Conservation (phyloP, 2,113 vertebrate genomes). For the Elephantulus edwardii region DNA sequence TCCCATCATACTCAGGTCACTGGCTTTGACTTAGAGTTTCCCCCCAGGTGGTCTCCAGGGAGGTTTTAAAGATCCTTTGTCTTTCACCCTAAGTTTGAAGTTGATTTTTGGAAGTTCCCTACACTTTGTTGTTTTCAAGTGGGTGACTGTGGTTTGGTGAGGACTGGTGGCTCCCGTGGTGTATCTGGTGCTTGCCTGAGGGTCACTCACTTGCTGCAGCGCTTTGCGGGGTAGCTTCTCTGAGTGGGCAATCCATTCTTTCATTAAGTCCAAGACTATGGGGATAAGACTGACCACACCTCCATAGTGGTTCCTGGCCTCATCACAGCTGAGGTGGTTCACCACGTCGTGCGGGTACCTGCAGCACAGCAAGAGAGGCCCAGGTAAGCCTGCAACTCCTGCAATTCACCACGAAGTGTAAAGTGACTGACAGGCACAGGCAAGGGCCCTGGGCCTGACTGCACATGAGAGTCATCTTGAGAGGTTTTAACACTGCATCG, state of each 20-base stretch:
- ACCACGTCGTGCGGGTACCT: slow-evolving; percentile 88
- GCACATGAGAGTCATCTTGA: too few species aligned
- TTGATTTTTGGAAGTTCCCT: slow-evolving; percentile 38
- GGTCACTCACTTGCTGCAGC: slow-evolving; percentile 75
- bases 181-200: background rate
- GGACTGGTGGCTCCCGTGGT: background rate
- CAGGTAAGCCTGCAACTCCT: background rate
- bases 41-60: slow-evolving; percentile 84
- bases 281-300: slow-evolving; percentile 89
- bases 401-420: background rate
- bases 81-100: background rate
- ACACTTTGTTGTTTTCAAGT: background rate
- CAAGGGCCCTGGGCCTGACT: background rate
- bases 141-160: background rate
- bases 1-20: background rate
- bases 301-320: slow-evolving; percentile 86
- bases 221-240: slow-evolving; percentile 78
- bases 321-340: slow-evolving; percentile 87
- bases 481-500: background rate
- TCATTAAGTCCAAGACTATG: slow-evolving; percentile 82
- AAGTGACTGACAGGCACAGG: background rate
- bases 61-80: background rate
- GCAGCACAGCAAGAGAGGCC: background rate
- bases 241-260: slow-evolving; percentile 74
- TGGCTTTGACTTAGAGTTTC: slow-evolving; percentile 49